Evolutionary conservation across 2,797 vertebrate genomes (phyloP), one percentile per base, ranked within the genome.

Genomic region (Chloroceryle amazona): DNA sequence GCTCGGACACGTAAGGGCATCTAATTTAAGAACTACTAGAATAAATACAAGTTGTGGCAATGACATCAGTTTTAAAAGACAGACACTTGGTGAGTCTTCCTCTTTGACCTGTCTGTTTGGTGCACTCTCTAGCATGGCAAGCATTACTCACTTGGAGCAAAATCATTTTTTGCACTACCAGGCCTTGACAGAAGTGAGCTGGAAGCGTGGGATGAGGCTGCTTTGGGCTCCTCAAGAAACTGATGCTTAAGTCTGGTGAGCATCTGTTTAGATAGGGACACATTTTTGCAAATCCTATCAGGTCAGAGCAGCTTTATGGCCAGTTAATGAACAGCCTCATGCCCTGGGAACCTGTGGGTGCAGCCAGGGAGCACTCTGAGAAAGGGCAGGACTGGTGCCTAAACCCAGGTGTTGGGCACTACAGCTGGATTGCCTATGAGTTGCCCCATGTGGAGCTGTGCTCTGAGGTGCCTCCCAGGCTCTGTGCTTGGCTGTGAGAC

Each of bases 401-500:
- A 19, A 46, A 35, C 20, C 33, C 6, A 4, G 33, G 10, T 61
- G 20, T 2, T 3, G 7, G 46, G 63, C 37, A 10, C n/a, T 0
- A 1, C 39, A 62, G 33, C 42, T 16, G 51, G 41, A 33, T 39
- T 0, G 0, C 11, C 19, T 2, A 4, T 3, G 4, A 6, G 5
- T 28, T 52, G 25, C 15, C 41, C 65, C 26, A 1, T 1, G 0
- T 3, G 1, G 23, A 31, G 61, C 55, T 89, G 29, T 68, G 62
- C 28, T 44, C 62, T 8, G 11, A 62, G 55, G 28, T 86, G 57
- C 7, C 23, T 37, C 37, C 15, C 10, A 25, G 47, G 42, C 13
- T 63, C 75, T 1, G 0, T 68, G 20, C 54, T 42, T 39, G 71
- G 39, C 39, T 92, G 29, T 63, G 62, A 37, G n/a, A 42, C 82